A percentile compares a stretch with the other conserved stretches of the same genome.
Evolutionary conservation across 2,113 vertebrate genomes (phyloP).

Genomic region (Blennius ocellaris): DNA sequence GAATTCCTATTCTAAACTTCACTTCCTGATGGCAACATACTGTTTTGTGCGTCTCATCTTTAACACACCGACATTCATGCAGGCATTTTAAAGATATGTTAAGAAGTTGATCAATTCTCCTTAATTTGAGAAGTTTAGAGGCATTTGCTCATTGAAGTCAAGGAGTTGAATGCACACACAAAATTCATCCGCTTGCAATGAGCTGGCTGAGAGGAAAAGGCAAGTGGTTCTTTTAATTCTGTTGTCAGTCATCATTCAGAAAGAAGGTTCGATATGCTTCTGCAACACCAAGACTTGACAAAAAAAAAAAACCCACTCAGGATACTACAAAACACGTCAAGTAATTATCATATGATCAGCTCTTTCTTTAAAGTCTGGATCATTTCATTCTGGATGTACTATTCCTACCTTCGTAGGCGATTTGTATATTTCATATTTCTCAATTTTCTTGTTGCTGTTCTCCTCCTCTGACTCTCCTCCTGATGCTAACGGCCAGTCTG

Average conservation of each 20-base stretch:
- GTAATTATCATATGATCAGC: neutral
- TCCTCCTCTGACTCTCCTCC: neutral
- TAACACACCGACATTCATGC: neutral
- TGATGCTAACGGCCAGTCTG: conserved; percentile 3
- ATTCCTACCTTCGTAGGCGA: neutral
- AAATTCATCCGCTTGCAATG: neutral
- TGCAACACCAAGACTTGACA: neutral
- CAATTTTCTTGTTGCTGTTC: neutral
- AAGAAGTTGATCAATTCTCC: conserved; percentile 5
- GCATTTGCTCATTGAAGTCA: neutral
- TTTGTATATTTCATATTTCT: neutral
- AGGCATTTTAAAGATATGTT: conserved; percentile 12
- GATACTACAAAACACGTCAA: neutral
- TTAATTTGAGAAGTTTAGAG: conserved; percentile 5
- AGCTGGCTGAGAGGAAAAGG: conserved; percentile 4
- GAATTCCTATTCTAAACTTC: conserved; percentile 41
- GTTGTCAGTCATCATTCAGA: conserved; percentile 10
- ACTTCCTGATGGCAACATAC: conserved; percentile 28
- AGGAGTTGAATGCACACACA: neutral
- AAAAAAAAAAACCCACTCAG: neutral
- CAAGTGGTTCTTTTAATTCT: conserved; percentile 8
- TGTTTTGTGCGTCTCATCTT: neutral
- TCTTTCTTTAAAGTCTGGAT: neutral
- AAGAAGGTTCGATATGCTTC: neutral
- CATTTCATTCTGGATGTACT: neutral